Evolutionary conservation across 2,113 vertebrate genomes (phyloP), one percentile per base, ranked within the genome.

Genomic region (Pipra filicauda): DNA sequence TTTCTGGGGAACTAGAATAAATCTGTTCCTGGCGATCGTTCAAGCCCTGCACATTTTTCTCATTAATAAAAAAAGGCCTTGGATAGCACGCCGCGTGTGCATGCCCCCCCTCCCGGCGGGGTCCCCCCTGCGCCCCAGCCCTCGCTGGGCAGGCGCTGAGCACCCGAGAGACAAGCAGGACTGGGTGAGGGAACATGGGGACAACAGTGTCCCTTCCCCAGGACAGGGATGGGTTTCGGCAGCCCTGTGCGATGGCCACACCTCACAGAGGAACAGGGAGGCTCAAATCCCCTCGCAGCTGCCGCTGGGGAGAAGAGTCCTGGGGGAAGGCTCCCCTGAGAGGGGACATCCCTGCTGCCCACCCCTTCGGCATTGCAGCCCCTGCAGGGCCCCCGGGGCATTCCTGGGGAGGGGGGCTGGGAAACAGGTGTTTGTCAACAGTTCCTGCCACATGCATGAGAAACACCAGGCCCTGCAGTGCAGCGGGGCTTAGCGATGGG

Each of bases 41-140:
- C 98, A 98, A 98, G 95, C 96, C 95, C 96, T 93, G 97, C 98
- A 98, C 97, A 98, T 98, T 98, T 98, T 98, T 98, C 98, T 98
- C 97, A 98, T 98, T 98, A 98, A 98, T 98, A 97, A 97, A 97
- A 91, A 97, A 98, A 96, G 97, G 96, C 96, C 97, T 98, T 96
- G 95, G 96, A 97, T 98, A 97, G 97, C 96, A 91, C 41, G 80
- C 96, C 67, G 90, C 8, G 55, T 89, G 93, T 97, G 94, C 69
- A 44, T 91, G 96, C 91, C 70, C 95, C 94, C 96, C 89, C 71
- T 39, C 55, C 44, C 85, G 18, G 15, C 26, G 3, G 89, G 78
- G 77, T 94, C 88, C 72, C 57, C 35, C 76, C 39, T 3, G 48
- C 0, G 2, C 75, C 82, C 51, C 55, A 61, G 74, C 64, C 65